phyloP scores from a whole-genome alignment of 53 echinoderm and acorn worm genomes.

The Luidia sarsii region DNA sequence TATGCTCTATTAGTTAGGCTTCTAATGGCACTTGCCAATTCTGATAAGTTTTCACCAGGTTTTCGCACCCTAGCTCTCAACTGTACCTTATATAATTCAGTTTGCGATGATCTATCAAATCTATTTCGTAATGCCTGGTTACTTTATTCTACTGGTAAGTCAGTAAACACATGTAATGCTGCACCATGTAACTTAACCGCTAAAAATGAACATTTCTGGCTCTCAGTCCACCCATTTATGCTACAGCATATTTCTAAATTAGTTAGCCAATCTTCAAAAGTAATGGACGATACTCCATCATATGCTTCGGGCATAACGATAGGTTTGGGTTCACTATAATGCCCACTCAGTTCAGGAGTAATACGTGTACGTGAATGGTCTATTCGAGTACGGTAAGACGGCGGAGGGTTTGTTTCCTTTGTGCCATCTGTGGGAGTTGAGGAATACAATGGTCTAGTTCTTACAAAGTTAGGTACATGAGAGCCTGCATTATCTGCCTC shows the following conservation, averaged over 20 bases:
- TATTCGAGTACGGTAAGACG: no score
- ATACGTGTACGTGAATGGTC: no score
- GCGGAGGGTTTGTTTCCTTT: no score
- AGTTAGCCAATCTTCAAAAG: slow-evolving; percentile 11
- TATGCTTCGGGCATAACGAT: slow-evolving; percentile 16
- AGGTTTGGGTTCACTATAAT: not conserved
- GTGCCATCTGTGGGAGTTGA: not conserved
- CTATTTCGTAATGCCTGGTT: not conserved
- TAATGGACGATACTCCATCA: not conserved
- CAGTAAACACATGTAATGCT: slow-evolving; percentile 20
- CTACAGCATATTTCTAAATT: slow-evolving; percentile 11
- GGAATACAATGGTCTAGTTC: no score
- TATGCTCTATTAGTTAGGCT: slow-evolving; percentile 23
- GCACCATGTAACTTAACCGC: slow-evolving; percentile 5
- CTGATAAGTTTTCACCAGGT: slow-evolving; percentile 2
- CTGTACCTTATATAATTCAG: slow-evolving; percentile 17
- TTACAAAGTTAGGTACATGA: no score
- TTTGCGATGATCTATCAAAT: slow-evolving; percentile 16
- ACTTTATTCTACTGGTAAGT: not conserved
- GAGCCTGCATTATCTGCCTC: no score
- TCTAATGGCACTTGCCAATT: slow-evolving; percentile 3
- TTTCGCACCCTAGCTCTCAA: slow-evolving; percentile 13
- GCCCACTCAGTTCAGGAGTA: no score
- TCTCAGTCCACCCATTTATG: slow-evolving; percentile 18
- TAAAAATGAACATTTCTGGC: slow-evolving; percentile 23